A percentile compares a stretch with the other conserved stretches of the same genome.
Conservation (phyloP, 2,113 vertebrate genomes). For the Seriola quinqueradiata region DNA sequence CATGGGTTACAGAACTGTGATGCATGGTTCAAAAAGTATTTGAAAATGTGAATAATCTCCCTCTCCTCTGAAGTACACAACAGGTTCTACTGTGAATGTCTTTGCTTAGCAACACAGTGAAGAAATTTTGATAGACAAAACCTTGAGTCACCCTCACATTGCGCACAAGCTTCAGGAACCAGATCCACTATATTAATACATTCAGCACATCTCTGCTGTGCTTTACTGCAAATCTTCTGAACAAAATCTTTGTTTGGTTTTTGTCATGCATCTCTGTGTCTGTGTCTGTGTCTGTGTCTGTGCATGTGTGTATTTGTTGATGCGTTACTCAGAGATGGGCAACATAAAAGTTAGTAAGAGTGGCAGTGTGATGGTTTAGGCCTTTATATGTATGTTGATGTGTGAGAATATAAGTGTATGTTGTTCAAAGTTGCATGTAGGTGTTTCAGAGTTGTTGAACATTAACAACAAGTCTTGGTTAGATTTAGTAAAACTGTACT, state of each 20-base stretch:
- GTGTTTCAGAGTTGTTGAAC: not conserved
- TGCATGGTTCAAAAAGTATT: not conserved
- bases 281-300: not conserved
- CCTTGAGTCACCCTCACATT: conserved; percentile 27
- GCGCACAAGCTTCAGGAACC: conserved; percentile 32
- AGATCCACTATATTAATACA: conserved; percentile 48
- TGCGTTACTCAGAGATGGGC: conserved; percentile 22
- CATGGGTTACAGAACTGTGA: not conserved
- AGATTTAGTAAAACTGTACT: conserved; percentile 3
- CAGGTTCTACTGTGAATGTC: conserved; percentile 9
- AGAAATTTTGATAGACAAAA: conserved; percentile 19
- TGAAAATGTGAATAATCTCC: not conserved
- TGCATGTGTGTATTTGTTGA: conserved; percentile 17
- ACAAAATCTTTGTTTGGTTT: not conserved
- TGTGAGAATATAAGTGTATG: not conserved
- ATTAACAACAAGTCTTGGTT: not conserved
- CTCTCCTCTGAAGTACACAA: not conserved
- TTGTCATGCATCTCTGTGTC: not conserved
- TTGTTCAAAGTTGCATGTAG: not conserved
- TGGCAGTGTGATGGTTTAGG: not conserved
- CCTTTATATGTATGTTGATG: not conserved
- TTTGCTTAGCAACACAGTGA: conserved; percentile 9
- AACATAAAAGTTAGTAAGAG: not conserved
- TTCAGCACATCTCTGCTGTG: conserved; percentile 22
- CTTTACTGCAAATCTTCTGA: conserved; percentile 36